Percentiles rank a stretch among this genome's conserved stretches.
phyloP scores from a whole-genome alignment of 2,797 vertebrate species.

The Mormyrus hasselquistii region DNA sequence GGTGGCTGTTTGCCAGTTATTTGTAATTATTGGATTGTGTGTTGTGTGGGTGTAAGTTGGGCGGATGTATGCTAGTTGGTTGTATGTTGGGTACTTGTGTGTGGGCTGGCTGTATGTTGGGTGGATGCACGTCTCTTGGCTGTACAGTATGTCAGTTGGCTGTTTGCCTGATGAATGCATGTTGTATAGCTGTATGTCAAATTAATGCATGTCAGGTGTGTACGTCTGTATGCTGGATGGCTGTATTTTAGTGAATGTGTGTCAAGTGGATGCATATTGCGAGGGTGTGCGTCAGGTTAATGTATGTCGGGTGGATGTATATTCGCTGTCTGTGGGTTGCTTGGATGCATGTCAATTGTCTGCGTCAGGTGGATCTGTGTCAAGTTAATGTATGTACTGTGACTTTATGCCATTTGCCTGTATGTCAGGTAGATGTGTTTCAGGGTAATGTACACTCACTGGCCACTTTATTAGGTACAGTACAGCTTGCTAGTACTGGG shows the following conservation, averaged over 20 bases:
- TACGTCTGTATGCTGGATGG: neutral
- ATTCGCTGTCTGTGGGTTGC: neutral
- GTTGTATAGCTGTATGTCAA: too few relatives aligned
- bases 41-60: too few relatives aligned
- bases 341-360: neutral
- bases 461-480: neutral
- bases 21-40: too few relatives aligned
- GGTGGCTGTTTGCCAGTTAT: too few relatives aligned
- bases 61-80: neutral
- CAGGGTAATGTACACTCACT: neutral
- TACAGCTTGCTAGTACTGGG: neutral
- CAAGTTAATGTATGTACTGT: neutral
- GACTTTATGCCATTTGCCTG: neutral
- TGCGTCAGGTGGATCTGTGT: neutral
- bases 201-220: neutral
- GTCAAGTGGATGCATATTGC: neutral
- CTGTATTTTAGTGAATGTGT: neutral
- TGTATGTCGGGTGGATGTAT: neutral
- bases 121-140: neutral
- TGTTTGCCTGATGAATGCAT: neutral
- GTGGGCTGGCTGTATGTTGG: neutral
- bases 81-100: neutral
- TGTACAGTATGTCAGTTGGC: neutral
- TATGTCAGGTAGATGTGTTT: neutral
- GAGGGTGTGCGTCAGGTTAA: too few relatives aligned